Evolutionary conservation across 2,113 vertebrate species (phyloP).

Genomic region (Polyodon spathula): DNA sequence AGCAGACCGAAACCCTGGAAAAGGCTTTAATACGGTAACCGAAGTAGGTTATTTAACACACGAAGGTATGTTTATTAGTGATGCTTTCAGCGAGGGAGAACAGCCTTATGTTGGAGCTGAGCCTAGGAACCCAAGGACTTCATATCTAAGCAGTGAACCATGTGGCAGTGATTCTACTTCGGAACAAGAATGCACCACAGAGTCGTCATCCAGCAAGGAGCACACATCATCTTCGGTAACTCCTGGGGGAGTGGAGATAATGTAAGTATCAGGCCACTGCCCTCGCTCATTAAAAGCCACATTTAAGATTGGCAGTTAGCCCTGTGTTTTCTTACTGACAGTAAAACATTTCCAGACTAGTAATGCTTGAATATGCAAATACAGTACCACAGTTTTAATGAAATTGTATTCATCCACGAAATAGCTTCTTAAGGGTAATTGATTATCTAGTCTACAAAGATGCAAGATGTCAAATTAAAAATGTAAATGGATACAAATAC

Average conservation of each 20-base stretch:
- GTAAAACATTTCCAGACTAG: too few relatives aligned
- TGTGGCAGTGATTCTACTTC: conserved; percentile 66
- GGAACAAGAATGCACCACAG: conserved; percentile 60
- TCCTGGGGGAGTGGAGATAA: conserved; percentile 50
- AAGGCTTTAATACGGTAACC: conserved; percentile 51
- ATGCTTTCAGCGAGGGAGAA: conserved; percentile 69
- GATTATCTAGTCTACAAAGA: too few relatives aligned
- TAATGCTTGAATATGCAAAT: too few relatives aligned
- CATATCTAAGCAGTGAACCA: conserved; percentile 46
- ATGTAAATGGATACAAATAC: too few relatives aligned
- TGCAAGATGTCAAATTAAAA: too few relatives aligned
- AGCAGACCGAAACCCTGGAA: conserved; percentile 42
- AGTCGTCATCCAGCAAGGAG: conserved; percentile 73
- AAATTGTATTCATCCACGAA: too few relatives aligned
- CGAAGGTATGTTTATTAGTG: conserved; percentile 91
- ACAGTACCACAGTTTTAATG: too few relatives aligned
- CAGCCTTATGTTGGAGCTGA: conserved; percentile 34
- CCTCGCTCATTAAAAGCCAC: too few relatives aligned
- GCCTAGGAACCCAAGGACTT: conserved; percentile 49
- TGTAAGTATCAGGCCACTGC: conserved; percentile 51
- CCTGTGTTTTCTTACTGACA: too few relatives aligned
- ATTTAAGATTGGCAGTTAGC: too few relatives aligned
- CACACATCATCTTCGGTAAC: conserved; percentile 51
- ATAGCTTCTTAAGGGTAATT: too few relatives aligned
- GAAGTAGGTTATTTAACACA: conserved; percentile 92